Base-by-base conservation (phyloP, 2,888 invertebrate species). In the Diarsia rubi region DNA sequence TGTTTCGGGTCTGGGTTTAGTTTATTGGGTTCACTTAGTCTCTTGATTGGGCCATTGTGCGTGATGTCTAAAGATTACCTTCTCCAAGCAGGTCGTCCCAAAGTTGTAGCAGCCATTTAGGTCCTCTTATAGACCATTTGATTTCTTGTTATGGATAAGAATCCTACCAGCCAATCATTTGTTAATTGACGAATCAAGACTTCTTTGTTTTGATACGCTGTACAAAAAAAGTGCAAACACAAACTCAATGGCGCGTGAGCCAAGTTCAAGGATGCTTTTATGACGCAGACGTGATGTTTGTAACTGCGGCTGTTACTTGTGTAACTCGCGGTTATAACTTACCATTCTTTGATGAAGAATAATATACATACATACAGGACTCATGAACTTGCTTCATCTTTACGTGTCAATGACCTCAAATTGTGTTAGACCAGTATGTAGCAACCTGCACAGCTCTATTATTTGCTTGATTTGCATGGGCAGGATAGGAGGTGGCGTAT, bases 191-290 rank as follows among this genome's bases (percentile, higher is more conserved):
- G 47, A 74, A 62, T 31, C 27, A 19, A 49, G 12, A 27, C 57
- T 11, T 31, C 57, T 69, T 60, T 75, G 60, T 77, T 68, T 21
- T 24, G 9, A 44, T 9, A 37, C 24, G 21, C 11, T 14, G 27
- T 44, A 64, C 5, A 6, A 37, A 54, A 49, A 54, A 44, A 49
- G 2, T 24, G 24, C 49, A 6, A 31, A 60, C 52, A 54, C 27
- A 21, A 66, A 68, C 21, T 54, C 5, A 44, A 3, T 47, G 49
- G 49, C 19, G 12, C 45, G 37, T 27, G 6, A 21, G 37, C n/a
- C 78, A 75, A 78, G 79, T 78, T 78, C 75, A 75, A 62, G 79
- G 75, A 21, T 49, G 8, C 21, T 21, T 1, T 16, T 31, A 68
- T 60, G 78, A 78, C 52, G 69, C 52, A 67, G 21, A 27, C n/a